Evolutionary conservation across 35 echinoderm and acorn worm genomes (phyloP).

Genomic region (Heliocidaris tuberculata): DNA sequence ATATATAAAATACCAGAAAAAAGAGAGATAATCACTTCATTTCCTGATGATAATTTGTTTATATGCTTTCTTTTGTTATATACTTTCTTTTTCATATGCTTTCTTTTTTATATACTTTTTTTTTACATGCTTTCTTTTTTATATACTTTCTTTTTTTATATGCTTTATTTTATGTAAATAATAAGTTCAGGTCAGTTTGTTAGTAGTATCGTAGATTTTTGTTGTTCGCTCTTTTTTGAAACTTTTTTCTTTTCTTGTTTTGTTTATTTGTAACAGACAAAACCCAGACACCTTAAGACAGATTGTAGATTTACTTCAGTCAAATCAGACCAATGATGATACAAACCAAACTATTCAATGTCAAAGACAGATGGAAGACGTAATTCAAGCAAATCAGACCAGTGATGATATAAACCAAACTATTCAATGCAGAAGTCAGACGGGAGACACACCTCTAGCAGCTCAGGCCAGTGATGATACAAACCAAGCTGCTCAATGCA

Average conservation of each 20-base stretch:
- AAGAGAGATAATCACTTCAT: too few species aligned
- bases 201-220: too few species aligned
- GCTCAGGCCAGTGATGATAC: background rate
- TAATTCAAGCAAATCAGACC: background rate
- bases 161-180: background rate
- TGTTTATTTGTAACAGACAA: background rate
- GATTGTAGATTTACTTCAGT: background rate
- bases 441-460: background rate
- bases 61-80: too few species aligned
- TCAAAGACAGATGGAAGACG: background rate
- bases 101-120: background rate
- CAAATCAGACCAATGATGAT: background rate
- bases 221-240: background rate
- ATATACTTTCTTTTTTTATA: background rate
- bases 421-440: background rate
- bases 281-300: background rate
- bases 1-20: too few species aligned
- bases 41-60: too few species aligned
- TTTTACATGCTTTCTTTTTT: background rate
- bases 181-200: background rate
- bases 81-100: too few species aligned
- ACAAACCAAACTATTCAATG: background rate
- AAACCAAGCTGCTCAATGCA: background rate
- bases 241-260: background rate
- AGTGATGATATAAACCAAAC: background rate